Evolutionary conservation across 2,113 vertebrate species (phyloP).

Genomic region (Alosa alosa): DNA sequence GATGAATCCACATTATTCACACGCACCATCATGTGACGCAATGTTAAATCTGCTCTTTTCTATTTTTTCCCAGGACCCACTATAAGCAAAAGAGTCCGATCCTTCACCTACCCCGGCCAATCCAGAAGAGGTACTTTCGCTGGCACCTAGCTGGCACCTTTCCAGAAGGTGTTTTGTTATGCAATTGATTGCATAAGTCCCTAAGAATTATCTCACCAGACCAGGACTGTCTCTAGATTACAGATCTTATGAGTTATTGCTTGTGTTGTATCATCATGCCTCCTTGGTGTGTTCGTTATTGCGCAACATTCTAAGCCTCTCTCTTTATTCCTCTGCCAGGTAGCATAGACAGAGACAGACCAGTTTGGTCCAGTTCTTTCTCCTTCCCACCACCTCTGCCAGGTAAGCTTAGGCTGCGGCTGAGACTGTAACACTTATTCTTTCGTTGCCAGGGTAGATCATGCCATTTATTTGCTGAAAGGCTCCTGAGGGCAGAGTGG

Average conservation of each 20-base stretch:
- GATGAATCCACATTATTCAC: not conserved
- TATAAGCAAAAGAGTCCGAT: slow-evolving; percentile 68
- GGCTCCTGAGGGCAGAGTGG: not conserved
- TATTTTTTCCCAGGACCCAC: slow-evolving; percentile 36
- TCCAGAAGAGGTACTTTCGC: slow-evolving; percentile 50
- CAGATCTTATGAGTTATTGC: not conserved
- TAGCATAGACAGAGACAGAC: slow-evolving; percentile 21
- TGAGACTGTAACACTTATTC: not conserved
- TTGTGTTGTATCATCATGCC: not conserved
- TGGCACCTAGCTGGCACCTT: not conserved
- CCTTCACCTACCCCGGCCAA: slow-evolving; percentile 60
- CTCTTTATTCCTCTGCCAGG: slow-evolving; percentile 21
- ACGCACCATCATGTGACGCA: no score
- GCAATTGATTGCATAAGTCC: not conserved
- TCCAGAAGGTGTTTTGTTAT: not conserved
- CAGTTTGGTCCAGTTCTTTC: slow-evolving; percentile 28
- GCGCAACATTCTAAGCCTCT: not conserved
- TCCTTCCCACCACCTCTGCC: slow-evolving; percentile 27
- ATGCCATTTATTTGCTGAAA: not conserved
- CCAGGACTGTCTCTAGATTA: not conserved
- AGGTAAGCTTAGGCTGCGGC: slow-evolving; percentile 29
- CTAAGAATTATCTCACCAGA: not conserved
- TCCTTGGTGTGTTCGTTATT: not conserved
- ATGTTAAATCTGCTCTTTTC: not conserved
- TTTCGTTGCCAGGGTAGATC: not conserved